Conservation (phyloP, 2,797 vertebrate genomes). For the Gastrophryne carolinensis region DNA sequence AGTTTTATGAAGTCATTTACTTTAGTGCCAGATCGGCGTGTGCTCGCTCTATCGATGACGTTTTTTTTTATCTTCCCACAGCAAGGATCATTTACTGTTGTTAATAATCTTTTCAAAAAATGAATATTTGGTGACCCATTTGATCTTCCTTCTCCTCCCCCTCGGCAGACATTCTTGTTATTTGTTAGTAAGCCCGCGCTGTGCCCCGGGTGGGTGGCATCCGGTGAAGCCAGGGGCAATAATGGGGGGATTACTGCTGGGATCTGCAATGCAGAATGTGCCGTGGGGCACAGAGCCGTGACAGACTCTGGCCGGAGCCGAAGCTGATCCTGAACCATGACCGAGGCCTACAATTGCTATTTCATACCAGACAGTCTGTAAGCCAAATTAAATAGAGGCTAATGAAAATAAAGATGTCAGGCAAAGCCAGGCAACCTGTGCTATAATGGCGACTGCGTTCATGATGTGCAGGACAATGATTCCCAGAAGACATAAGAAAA, state of each 20-base stretch:
- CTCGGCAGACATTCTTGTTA: conserved; percentile 3
- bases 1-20: conserved; percentile 59
- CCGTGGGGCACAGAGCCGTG: neutral
- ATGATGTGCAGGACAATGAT: neutral
- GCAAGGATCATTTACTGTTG: conserved; percentile 64
- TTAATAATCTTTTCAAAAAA: conserved; percentile 62
- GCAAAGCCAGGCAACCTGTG: neutral
- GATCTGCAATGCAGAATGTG: neutral
- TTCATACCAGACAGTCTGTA: neutral
- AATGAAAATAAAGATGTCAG: neutral
- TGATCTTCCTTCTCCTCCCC: neutral
- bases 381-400: conserved; percentile 18
- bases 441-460: neutral
- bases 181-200: neutral
- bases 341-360: conserved; percentile 1
- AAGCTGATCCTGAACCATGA: conserved; percentile 5
- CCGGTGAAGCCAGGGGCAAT: neutral
- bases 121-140: conserved; percentile 51
- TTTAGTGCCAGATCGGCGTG: conserved; percentile 58
- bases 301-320: neutral
- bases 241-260: neutral
- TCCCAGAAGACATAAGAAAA: neutral
- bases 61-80: conserved; percentile 47
- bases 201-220: neutral
- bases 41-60: conserved; percentile 19